Conservation (phyloP, 1,140 invertebrate genomes). For the Zaprionus lachaisei region DNA sequence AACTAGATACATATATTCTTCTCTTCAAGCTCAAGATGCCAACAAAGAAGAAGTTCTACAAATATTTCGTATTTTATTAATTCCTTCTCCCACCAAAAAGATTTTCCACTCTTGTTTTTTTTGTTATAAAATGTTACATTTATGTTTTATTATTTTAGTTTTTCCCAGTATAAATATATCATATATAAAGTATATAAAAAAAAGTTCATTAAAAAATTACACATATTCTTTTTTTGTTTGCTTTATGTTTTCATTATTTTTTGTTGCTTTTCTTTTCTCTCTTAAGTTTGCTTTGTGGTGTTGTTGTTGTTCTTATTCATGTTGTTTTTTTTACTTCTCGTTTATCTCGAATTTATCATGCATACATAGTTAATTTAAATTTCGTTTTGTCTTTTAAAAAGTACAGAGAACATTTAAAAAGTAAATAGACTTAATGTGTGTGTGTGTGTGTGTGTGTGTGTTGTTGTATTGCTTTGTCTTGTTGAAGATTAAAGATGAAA, state of each 20-base stretch:
- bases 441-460: constrained; percentile 28
- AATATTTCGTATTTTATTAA: neutral
- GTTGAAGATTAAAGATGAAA: constrained; percentile 20
- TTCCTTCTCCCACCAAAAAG: neutral
- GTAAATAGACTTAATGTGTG: constrained; percentile 21
- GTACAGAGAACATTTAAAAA: constrained; percentile 39
- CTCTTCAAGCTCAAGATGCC: too few relatives aligned
- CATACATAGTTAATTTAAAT: constrained; percentile 43
- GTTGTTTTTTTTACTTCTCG: constrained; percentile 5
- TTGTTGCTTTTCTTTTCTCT: constrained; percentile 22
- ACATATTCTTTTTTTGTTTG: constrained; percentile 60
- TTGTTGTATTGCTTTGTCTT: constrained; percentile 39
- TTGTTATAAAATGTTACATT: constrained; percentile 83
- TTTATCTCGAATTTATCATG: constrained; percentile 36
- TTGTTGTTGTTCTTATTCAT: constrained; percentile 30
- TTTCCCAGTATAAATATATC: constrained; percentile 82
- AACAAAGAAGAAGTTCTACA: neutral
- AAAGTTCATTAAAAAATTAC: constrained; percentile 82
- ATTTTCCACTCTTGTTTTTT: neutral
- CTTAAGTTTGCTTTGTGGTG: constrained; percentile 24
- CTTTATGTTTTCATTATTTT: constrained; percentile 29
- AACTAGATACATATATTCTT: too few relatives aligned
- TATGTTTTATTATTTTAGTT: constrained; percentile 71
- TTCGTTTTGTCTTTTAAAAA: constrained; percentile 50
- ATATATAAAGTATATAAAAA: constrained; percentile 82